Evolutionary conservation across 2,888 invertebrate genomes (phyloP).

Genomic region (Agrochola circellaris): DNA sequence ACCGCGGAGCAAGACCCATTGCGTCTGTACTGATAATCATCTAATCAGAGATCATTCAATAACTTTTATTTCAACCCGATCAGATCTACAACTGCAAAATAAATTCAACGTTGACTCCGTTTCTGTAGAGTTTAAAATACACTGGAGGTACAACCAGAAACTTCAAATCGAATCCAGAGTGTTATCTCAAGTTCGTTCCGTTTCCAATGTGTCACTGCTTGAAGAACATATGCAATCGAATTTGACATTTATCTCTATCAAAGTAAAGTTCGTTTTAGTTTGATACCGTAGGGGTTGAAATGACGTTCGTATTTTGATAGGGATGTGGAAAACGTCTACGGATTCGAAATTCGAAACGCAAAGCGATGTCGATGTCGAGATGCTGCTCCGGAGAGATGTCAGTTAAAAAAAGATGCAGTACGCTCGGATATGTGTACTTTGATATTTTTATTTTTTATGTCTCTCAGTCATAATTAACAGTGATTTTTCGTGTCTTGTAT

Average conservation of each 20-base stretch:
- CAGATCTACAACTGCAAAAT: constrained; percentile 65
- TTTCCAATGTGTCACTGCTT: constrained; percentile 78
- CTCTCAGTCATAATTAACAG: constrained; percentile 60
- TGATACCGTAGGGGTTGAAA: constrained; percentile 59
- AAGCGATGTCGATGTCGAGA: constrained; percentile 80
- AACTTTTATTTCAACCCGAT: constrained; percentile 86
- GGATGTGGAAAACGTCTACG: constrained; percentile 80
- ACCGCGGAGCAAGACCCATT: constrained; percentile 80
- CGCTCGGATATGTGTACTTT: constrained; percentile 52
- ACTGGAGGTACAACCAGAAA: constrained; percentile 72
- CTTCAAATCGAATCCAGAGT: constrained; percentile 82
- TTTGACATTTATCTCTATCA: constrained; percentile 72
- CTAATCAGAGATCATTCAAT: constrained; percentile 90
- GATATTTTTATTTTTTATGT: constrained; percentile 61
- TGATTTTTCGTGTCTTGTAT: constrained; percentile 52
- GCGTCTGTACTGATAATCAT: constrained; percentile 89
- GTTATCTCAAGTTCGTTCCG: constrained; percentile 83
- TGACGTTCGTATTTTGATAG: constrained; percentile 72
- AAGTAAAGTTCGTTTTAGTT: constrained; percentile 70
- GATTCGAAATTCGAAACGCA: constrained; percentile 84
- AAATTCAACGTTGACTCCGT: constrained; percentile 72
- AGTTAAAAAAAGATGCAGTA: constrained; percentile 72
- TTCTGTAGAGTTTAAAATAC: constrained; percentile 76
- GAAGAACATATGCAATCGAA: constrained; percentile 69
- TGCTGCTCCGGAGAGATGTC: constrained; percentile 77